Base-by-base conservation (phyloP, 92 coral and sea anemone species). In the Chrysogorgia sp. region DNA sequence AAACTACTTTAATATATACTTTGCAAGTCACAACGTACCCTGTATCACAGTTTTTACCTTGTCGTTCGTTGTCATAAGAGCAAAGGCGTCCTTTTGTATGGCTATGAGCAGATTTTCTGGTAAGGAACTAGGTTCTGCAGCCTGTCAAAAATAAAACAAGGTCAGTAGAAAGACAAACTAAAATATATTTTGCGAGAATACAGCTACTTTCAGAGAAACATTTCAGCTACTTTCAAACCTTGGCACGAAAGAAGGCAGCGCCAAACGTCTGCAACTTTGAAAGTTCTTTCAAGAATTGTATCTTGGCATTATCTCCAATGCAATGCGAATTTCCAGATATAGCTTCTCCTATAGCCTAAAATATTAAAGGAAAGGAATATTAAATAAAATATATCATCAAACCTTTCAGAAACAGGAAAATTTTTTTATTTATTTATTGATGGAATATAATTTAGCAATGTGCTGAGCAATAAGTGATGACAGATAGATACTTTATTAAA, bases 51-150 rank as follows among this genome's bases (percentile, higher is more conserved):
- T 32, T 64, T 30, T 29, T 52, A 72, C 79, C 79, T 72, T 72
- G 7, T 55, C 52, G 14, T 64, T 25, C 17, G 35, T 48, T 23
- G 20, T 52, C 41, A 72, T 6, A 24, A 72, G 52, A 35, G 64
- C 79, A 17, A 72, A 34, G 24, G 65, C 79, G 17, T 72, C 43
- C 21, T 24, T 72, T 23, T 72, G 79, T 15, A 72, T 26, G 9
- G 79, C 79, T 31, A 72, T 58, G 37, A 72, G 79, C 53, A 72
- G 31, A n/a, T 61, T 24, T 29, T 71, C 79, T 33, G 48, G 79
- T 25, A 26, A 24, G 24, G 53, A 31, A 10, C 34, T 59, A 10
- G 43, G 28, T 50, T 48, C 24, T 8, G 53, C 34, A 8, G 64
- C 31, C 79, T 72, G 34, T 43, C 40, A 5, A 24, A 34, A 43